phyloP scores from a whole-genome alignment of 2,113 vertebrate genomes.

The Nicator chloris region DNA sequence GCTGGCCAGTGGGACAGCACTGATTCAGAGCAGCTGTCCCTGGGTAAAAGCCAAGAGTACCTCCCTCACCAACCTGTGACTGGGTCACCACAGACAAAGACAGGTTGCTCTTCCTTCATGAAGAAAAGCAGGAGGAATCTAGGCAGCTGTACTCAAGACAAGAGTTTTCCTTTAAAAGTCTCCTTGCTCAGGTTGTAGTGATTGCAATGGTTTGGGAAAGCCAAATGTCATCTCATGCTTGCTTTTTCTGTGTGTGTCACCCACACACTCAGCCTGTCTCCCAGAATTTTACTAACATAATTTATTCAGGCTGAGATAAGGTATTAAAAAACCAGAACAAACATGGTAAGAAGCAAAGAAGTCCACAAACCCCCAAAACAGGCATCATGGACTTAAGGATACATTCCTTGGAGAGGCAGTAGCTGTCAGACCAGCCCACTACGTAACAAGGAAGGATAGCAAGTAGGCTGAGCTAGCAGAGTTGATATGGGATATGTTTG shows the following conservation, averaged over 20 bases:
- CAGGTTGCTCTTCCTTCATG: background rate
- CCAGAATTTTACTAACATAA: background rate
- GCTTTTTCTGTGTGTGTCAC: background rate
- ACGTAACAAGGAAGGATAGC: background rate
- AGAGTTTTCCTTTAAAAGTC: background rate
- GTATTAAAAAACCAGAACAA: background rate
- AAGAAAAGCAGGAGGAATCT: background rate
- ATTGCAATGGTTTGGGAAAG: background rate
- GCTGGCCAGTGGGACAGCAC: fast-evolving
- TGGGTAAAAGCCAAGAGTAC: background rate
- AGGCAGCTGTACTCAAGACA: background rate
- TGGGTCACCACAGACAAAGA: background rate
- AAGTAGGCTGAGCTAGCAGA: background rate
- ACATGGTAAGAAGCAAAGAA: background rate
- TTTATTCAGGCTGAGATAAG: background rate
- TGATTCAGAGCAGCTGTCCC: background rate
- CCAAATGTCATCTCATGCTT: background rate
- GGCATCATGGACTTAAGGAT: background rate
- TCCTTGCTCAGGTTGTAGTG: background rate
- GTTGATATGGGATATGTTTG: fast-evolving
- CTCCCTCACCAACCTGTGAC: background rate
- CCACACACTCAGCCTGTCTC: background rate
- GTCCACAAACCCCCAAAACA: background rate
- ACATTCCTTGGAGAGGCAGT: background rate
- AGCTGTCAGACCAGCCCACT: background rate